A percentile compares a stretch with the other conserved stretches of the same genome.
Conservation (phyloP, 1,140 invertebrate genomes). For the Cardiocondyla obscurior region DNA sequence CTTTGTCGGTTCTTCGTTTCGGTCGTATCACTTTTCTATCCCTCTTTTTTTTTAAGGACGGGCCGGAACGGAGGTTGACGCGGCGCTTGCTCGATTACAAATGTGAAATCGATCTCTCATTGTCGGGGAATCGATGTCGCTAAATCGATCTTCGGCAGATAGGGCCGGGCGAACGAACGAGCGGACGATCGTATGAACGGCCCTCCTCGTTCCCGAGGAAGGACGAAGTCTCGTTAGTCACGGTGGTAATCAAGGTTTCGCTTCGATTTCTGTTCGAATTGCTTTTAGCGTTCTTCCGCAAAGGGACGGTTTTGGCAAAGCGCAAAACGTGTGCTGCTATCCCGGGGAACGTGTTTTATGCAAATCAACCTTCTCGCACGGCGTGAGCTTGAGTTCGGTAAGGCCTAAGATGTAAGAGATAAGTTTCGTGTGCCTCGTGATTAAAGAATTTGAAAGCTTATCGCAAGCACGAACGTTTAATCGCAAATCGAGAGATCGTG, state of each 20-base stretch:
- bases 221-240: conserved; percentile 80
- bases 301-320: conserved; percentile 17
- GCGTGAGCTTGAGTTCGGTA: not conserved
- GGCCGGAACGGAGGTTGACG: conserved; percentile 41
- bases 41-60: conserved; percentile 11
- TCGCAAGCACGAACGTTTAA: not conserved
- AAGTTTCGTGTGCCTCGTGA: not conserved
- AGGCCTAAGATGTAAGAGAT: not conserved
- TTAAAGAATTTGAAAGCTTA: not conserved
- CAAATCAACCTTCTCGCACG: conserved; percentile 34
- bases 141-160: conserved; percentile 78
- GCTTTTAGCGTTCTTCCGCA: conserved; percentile 47
- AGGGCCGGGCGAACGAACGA: conserved; percentile 66
- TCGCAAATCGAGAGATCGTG: not conserved
- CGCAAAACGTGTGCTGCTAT: not conserved
- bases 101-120: conserved; percentile 80
- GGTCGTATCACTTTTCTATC: conserved; percentile 28
- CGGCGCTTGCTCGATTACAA: conserved; percentile 76
- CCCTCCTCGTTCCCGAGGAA: conserved; percentile 73
- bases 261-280: conserved; percentile 76
- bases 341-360: conserved; percentile 24
- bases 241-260: conserved; percentile 78
- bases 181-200: conserved; percentile 74
- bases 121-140: conserved; percentile 72
- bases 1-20: conserved; percentile 70